Base-by-base conservation (phyloP, 2,888 invertebrate species). In the Lasioglossum lativentre region DNA sequence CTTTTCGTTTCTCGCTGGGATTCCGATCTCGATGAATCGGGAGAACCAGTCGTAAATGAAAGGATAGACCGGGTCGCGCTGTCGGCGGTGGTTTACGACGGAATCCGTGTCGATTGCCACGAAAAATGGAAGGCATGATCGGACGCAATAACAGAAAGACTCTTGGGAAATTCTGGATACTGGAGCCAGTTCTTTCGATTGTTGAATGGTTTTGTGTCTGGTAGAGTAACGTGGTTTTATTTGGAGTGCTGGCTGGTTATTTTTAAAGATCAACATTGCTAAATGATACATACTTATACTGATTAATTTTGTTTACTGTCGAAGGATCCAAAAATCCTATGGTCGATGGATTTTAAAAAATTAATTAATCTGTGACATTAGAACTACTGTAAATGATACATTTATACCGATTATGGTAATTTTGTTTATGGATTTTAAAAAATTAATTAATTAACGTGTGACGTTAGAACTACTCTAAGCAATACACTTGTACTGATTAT, bases 11-110 rank as follows among this genome's bases (percentile, higher is more conserved):
- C n/a, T n/a, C 68, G 23, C 30, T 40, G 34, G 34, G 68, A 23
- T 27, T 52, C 56, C 27, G 34, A 56, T 56, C 40, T 42, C 71
- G 40, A 56, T 34, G 56, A 40, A 71, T 47, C 42, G 66, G 56
- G n/a, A 45, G 76, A n/a, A 47, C 68, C 42, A 27, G 66, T 71
- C 71, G 78, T 78, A 78, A 78, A 71, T 27, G 71, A 56, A 47
- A 42, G 30, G 78, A 71, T 71, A 56, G 23, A 38, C 23, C 38
- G 56, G 40, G 27, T 30, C 71, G 38, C 71, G 14, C 52, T 42
- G 40, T 30, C 56, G 19, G 30, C 27, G 14, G 38, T 10, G 56
- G 52, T 71, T 78, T 78, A 52, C 52, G 78, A 71, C 34, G 52
- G 70, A 52, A 52, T 70, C 19, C 30, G 63, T 75, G 66, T 52